Conservation (phyloP, 2,113 vertebrate species). For the Macroglossus sobrinus region DNA sequence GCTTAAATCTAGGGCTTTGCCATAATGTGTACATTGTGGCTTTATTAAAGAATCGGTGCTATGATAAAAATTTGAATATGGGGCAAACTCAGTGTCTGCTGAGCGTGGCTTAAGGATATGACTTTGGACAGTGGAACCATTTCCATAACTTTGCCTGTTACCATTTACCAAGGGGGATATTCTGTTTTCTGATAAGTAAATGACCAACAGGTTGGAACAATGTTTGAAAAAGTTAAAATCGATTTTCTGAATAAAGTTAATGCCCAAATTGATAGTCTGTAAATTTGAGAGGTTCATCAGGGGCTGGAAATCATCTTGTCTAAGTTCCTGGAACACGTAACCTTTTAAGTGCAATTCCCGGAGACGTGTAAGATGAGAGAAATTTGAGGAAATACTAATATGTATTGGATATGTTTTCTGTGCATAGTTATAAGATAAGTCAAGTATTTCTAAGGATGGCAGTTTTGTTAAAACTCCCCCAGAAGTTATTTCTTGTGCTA, state of each 20-base stretch:
- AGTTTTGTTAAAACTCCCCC: constrained; percentile 79
- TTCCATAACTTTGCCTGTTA: background rate
- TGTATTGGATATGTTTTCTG: constrained; percentile 64
- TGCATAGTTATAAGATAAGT: constrained; percentile 85
- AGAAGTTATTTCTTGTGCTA: constrained; percentile 53
- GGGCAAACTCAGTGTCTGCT: constrained; percentile 26
- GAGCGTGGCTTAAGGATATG: constrained; percentile 39
- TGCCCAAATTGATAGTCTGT: constrained; percentile 76
- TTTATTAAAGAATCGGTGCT: constrained; percentile 72
- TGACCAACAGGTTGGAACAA: constrained; percentile 74
- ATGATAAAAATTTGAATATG: constrained; percentile 59
- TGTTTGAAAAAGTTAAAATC: constrained; percentile 78
- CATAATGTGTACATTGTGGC: constrained; percentile 79
- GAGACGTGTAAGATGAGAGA: constrained; percentile 80
- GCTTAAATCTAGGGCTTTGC: constrained; percentile 85
- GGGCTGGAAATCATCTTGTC: constrained; percentile 69
- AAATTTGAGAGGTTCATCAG: constrained; percentile 81
- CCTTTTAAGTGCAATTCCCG: constrained; percentile 77
- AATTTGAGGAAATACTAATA: constrained; percentile 75
- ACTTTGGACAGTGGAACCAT: constrained; percentile 2
- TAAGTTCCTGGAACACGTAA: constrained; percentile 84
- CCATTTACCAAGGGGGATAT: constrained; percentile 71
- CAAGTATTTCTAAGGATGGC: constrained; percentile 75
- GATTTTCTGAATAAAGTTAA: constrained; percentile 86
- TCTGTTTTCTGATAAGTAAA: constrained; percentile 87